Base-by-base conservation (phyloP, 2,113 vertebrate species). In the Carollia perspicillata region DNA sequence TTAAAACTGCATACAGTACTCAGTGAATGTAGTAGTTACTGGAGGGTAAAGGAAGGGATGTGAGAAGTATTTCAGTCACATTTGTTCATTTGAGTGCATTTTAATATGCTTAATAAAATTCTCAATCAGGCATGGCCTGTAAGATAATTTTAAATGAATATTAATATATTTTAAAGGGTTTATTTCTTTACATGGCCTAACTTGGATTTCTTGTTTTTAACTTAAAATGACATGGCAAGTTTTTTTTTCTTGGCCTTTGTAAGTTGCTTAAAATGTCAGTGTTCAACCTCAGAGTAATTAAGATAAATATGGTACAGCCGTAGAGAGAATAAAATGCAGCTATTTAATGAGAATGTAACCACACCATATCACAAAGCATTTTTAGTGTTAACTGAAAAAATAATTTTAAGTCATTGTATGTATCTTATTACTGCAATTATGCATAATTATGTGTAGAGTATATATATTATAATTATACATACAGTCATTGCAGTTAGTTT, bases 351-450 rank as follows among this genome's bases (percentile, higher is more conserved):
- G n/a, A 79, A 51, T 66, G 23, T 60, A 58, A 33, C 30, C 44
- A 40, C 2, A 33, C 8, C 8, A 8, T 35, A 60, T 84, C 35
- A 42, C 58, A 89, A 93, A 72, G 14, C 16, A 72, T 28, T 83
- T 90, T 92, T 79, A 86, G 28, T 33, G 28, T 87, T 81, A 77
- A 63, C 8, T 42, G 35, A 89, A 80, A 89, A 88, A 95, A 37
- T 47, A 58, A 79, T 37, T 58, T 84, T 9, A 77, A 88, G 74
- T 79, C 16, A 88, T 20, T 80, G 6, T 51, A 18, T 65, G 14
- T 51, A 42, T 58, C 58, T 78, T 88, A 86, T 95, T 90, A 91
- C 5, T 85, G 35, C 12, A 26, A 69, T 72, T 72, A 66, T 78
- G 68, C 42, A 77, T 66, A 74, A 65, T 84, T 88, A 18, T 37